phyloP scores from a whole-genome alignment of 2,888 invertebrate species.

The Stenchaetothrips biformis region DNA sequence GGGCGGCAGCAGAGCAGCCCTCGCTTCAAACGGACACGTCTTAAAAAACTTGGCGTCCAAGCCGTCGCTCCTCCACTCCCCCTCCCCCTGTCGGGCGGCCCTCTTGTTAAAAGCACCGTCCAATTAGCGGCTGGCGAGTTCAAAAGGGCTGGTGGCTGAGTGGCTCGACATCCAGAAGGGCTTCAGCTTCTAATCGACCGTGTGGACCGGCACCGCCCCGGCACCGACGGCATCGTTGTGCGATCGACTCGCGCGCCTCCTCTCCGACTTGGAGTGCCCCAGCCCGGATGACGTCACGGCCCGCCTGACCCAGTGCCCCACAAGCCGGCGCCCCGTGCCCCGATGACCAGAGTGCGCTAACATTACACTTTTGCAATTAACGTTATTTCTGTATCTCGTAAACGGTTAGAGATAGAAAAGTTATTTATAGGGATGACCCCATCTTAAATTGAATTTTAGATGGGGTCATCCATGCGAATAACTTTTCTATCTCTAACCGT shows the following conservation, averaged over 20 bases:
- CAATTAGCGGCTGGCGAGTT: neutral
- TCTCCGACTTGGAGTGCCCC: neutral
- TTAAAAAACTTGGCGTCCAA: neutral
- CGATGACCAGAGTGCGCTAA: too few species aligned
- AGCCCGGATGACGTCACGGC: neutral
- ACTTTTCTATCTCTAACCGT: too few species aligned
- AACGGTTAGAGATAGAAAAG: too few species aligned
- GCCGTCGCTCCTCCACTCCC: neutral
- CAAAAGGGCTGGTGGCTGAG: neutral
- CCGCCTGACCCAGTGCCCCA: neutral
- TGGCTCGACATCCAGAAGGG: neutral
- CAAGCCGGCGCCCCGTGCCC: neutral
- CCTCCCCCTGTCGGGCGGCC: neutral
- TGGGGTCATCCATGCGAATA: too few species aligned
- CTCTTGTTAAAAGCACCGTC: conserved; percentile 5
- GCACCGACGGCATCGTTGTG: neutral
- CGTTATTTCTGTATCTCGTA: too few species aligned
- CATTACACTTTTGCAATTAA: too few species aligned
- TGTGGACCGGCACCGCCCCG: neutral
- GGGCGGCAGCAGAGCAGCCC: neutral
- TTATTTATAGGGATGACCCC: too few species aligned
- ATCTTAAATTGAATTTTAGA: too few species aligned
- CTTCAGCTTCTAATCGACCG: neutral
- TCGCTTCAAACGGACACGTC: neutral
- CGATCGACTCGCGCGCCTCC: too few species aligned